Base-by-base conservation (phyloP, 2,888 invertebrate genomes). In the Drosophila prostipennis region DNA sequence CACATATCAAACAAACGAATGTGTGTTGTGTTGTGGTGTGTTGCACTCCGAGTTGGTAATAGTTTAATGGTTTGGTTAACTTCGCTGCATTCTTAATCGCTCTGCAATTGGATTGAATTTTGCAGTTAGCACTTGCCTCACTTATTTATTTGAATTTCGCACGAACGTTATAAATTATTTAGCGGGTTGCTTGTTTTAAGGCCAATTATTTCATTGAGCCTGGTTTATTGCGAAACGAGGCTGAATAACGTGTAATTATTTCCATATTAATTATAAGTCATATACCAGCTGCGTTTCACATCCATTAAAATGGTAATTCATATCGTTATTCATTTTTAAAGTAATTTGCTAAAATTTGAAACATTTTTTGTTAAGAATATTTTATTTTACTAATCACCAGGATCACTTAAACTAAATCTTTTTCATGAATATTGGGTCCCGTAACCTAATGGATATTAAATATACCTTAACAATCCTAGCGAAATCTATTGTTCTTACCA, bases 11-110 rank as follows among this genome's bases (percentile, higher is more conserved):
- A 56, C 70, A 54, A 61, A 59, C 58, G 45, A 14, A n/a, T 23
- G 56, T 43, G 34, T 48, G 51, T 23, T 43, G 34, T 48, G 46
- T 23, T 45, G 57, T 37, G 52, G 54, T 36, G 26, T 51, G 39
- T 46, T 74, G 74, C 73, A 77, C 67, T 71, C 61, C 63, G 6
- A 73, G 51, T 79, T 79, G 83, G 79, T 78, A 79, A 79, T 76
- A 76, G 69, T 70, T 74, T 77, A 78, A 78, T 74, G 77, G 70
- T 32, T 56, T 37, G 46, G 45, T 63, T 70, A 60, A 72, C 72
- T 69, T 76, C 40, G 51, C 40, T 72, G 52, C 40, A 55, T 52
- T 70, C 56, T 69, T 46, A 77, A 77, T 56, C 39, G 46, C 13
- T 23, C 11, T 36, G 5, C 43, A 26, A 39, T 70, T 19, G 69